Evolutionary conservation across 2,888 invertebrate genomes (phyloP), one percentile per base, ranked within the genome.

Genomic region (Trichopria drosophilae): DNA sequence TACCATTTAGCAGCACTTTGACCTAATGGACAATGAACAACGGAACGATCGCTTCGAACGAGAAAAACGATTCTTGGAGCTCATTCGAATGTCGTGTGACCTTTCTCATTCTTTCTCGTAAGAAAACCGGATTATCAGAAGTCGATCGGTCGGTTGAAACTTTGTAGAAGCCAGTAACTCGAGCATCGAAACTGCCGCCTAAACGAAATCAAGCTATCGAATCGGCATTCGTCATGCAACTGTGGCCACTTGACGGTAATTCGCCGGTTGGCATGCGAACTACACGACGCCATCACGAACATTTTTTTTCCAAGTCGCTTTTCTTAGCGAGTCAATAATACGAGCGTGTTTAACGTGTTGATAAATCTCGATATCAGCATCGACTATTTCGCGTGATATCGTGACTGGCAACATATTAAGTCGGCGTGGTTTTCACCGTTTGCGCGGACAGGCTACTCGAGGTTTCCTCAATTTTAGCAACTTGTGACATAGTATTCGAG

Each of bases 171-270:
- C n/a, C n/a, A n/a, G n/a, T 60, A 58, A 58, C 63, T 61, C 59
- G 53, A 60, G 61, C 55, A 63, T 66, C 62, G 58, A 63, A 68
- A 68, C 65, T 65, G 61, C 60, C 58, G 53, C 56, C 58, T 51
- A 31, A 37, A 62, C 62, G 65, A 69, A 72, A 72, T 73, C 68
- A 64, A 66, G 65, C 64, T 68, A 73, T 73, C 63, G 67, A 68
- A 73, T 71, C 69, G 69, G 60, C 66, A 68, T 71, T 61, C 66
- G 71, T 72, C 69, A 71, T 68, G 68, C 62, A 65, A 62, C 60
- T 63, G 64, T 62, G 64, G 62, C 71, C 66, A 64, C 69, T 70
- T 65, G 66, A 65, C 64, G 61, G 58, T 71, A 71, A 71, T 71
- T 72, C 68, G 62, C 64, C 47, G 62, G 61, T 63, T 61, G 63